A percentile compares a stretch with the other conserved stretches of the same genome.
Conservation (phyloP, 2,113 vertebrate species). For the Pachyramphus minor region DNA sequence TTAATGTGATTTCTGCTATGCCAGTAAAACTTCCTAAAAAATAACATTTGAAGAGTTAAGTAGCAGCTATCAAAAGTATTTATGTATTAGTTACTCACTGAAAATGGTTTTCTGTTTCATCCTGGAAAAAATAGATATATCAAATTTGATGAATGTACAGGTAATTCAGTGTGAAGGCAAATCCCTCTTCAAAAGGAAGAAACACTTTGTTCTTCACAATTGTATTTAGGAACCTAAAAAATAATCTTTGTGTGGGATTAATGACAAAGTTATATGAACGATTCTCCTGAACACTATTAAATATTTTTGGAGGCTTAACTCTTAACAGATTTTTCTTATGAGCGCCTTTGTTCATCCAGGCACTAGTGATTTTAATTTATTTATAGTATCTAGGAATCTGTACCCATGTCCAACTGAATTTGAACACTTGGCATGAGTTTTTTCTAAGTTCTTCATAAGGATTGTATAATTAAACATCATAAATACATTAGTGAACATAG, state of each 20-base stretch:
- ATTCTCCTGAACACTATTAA: background rate
- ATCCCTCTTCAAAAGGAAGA: background rate
- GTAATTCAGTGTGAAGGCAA: background rate
- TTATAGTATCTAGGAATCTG: background rate
- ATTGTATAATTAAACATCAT: background rate
- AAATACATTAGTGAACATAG: background rate
- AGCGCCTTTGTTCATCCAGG: background rate
- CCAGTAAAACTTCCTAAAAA: background rate
- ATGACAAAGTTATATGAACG: background rate
- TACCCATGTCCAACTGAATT: background rate
- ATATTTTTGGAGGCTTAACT: background rate
- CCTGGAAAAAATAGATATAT: background rate
- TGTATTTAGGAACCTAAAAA: background rate
- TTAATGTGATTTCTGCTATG: background rate
- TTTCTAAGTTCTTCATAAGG: background rate
- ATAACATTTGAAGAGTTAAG: background rate
- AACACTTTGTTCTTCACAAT: background rate
- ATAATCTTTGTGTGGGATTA: background rate
- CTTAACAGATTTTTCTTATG: background rate
- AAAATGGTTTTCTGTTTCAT: conserved; percentile 11
- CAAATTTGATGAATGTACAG: background rate
- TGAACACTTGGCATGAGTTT: background rate
- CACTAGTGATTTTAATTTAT: background rate
- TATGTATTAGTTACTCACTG: background rate
- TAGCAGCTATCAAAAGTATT: background rate